Evolutionary conservation across 2,797 vertebrate genomes (phyloP).

Genomic region (Simalia tracyae): DNA sequence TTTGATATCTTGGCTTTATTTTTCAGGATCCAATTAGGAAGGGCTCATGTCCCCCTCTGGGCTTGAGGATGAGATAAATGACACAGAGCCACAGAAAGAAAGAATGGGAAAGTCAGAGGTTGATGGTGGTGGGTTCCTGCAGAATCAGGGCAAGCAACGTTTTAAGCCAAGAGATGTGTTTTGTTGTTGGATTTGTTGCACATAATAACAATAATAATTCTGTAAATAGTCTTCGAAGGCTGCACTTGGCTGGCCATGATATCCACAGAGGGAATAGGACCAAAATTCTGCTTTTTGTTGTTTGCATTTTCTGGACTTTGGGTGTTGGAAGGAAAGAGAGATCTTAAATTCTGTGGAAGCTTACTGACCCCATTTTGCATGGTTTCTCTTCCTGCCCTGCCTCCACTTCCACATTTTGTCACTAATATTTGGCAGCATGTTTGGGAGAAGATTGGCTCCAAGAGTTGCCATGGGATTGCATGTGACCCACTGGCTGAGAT

Average conservation of each 20-base stretch:
- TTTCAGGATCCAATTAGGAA: constrained; percentile 37
- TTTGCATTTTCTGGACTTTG: not conserved
- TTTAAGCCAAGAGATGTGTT: not conserved
- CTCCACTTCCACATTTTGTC: not conserved
- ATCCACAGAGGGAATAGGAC: not conserved
- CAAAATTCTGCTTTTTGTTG: not conserved
- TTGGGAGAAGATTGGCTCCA: not conserved
- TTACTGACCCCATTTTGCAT: not conserved
- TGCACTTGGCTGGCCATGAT: not conserved
- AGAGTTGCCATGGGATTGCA: not conserved
- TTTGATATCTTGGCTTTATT: constrained; percentile 51
- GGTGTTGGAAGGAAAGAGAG: not conserved
- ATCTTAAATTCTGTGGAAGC: not conserved
- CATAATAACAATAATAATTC: not conserved
- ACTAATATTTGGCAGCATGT: not conserved
- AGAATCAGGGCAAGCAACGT: not conserved
- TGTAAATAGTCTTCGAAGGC: not conserved
- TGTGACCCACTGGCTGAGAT: not conserved
- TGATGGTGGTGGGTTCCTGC: not conserved
- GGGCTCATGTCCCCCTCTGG: not conserved
- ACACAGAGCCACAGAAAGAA: not conserved
- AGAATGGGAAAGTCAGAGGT: not conserved
- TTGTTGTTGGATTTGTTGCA: not conserved
- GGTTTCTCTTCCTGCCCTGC: not conserved
- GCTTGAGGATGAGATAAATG: not conserved